Evolutionary conservation across 2,888 invertebrate species (phyloP).

Genomic region (Labia minor): DNA sequence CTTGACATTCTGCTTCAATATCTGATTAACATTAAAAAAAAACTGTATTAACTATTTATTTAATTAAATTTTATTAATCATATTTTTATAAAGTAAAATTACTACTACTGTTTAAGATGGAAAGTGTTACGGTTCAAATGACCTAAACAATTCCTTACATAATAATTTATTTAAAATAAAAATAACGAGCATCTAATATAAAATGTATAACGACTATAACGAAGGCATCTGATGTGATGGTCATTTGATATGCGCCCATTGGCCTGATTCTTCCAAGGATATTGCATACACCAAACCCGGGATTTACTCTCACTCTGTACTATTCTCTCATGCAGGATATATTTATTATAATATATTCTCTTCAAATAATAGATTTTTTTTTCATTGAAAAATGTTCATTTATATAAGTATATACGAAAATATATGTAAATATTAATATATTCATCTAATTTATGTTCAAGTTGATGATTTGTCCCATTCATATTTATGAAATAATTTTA

Average conservation of each 20-base stretch:
- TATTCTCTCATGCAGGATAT: no score
- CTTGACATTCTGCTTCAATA: slow-evolving; percentile 90
- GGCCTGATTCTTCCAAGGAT: background rate
- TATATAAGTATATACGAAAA: no score
- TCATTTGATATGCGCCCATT: background rate
- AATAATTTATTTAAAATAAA: background rate
- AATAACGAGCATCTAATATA: background rate
- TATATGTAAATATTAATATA: no score
- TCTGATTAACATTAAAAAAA: slow-evolving; percentile 47
- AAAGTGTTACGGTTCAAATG: background rate
- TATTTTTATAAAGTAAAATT: background rate
- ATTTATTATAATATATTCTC: no score
- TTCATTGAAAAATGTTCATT: no score
- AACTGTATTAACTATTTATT: slow-evolving; percentile 34
- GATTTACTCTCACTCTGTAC: no score
- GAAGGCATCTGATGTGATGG: background rate
- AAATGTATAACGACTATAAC: background rate
- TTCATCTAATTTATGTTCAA: no score
- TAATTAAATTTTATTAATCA: slow-evolving; percentile 28
- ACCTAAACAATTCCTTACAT: background rate
- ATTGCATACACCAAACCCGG: background rate
- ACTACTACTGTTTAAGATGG: background rate
- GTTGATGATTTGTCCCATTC: no score
- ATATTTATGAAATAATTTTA: no score
- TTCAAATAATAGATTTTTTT: no score